A percentile compares a stretch with the other conserved stretches of the same genome.
Conservation (phyloP, 2,888 invertebrate species). For the Phengaris alcon region DNA sequence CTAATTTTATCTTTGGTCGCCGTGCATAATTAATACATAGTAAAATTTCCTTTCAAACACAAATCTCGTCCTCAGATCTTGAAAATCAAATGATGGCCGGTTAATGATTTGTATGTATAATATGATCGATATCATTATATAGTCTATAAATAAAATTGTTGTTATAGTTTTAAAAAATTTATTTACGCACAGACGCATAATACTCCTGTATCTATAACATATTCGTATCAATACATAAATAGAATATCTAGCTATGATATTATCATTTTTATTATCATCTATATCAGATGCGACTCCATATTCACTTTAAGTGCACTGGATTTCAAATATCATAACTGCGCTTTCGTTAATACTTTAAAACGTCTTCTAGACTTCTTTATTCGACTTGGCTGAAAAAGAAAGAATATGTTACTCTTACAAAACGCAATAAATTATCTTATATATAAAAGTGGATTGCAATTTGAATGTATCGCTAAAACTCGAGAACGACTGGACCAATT, state of each 20-base stretch:
- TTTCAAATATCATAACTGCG: constrained; percentile 20
- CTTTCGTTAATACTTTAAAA: constrained; percentile 65
- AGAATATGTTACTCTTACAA: constrained; percentile 33
- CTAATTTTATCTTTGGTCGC: too few relatives aligned
- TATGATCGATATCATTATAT: background rate
- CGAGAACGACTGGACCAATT: too few relatives aligned
- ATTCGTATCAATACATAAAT: constrained; percentile 27
- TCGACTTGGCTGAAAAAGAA: constrained; percentile 65
- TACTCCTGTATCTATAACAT: constrained; percentile 18
- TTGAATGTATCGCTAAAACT: too few relatives aligned
- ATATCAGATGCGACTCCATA: constrained; percentile 12
- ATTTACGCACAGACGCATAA: constrained; percentile 10
- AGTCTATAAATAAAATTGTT: background rate
- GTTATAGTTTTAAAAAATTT: constrained; percentile 16
- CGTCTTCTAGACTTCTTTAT: constrained; percentile 47
- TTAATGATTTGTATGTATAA: too few relatives aligned
- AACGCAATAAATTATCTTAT: background rate
- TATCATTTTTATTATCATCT: constrained; percentile 3
- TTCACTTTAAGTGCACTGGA: constrained; percentile 29
- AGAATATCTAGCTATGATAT: constrained; percentile 25
- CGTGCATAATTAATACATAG: too few relatives aligned
- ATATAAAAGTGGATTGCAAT: too few relatives aligned
- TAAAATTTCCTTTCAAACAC: too few relatives aligned
- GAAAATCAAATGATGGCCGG: too few relatives aligned
- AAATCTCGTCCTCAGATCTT: too few relatives aligned